These are phyloP conservation scores for Meiosimyza decipiens DNA, from an alignment of 2,888 invertebrate genomes.

Conservation along the genomic window DNA sequence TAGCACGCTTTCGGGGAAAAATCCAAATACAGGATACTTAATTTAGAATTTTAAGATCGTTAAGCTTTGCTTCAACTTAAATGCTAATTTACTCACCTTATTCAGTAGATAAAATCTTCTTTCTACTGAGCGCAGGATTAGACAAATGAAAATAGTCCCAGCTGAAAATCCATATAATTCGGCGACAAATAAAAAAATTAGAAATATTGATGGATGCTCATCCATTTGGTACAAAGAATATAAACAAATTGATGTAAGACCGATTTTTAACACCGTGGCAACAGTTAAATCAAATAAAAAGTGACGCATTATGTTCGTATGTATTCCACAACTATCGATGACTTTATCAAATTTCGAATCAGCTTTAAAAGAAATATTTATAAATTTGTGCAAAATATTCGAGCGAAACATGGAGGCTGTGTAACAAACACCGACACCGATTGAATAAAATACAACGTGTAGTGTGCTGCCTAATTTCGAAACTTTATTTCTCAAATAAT, in stretches of 20 bases:
- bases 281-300: constrained; percentile 27
- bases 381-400: constrained; percentile 36
- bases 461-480: constrained; percentile 41
- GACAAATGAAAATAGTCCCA: constrained; percentile 37
- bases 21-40: no score
- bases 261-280: constrained; percentile 21
- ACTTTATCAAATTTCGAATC: constrained; percentile 32
- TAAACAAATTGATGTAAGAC: constrained; percentile 31
- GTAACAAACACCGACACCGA: constrained; percentile 36
- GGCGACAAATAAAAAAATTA: constrained; percentile 38
- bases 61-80: not conserved
- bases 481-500: constrained; percentile 44
- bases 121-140: constrained; percentile 38
- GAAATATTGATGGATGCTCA: constrained; percentile 42
- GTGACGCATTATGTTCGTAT: constrained; percentile 37
- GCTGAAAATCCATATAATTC: constrained; percentile 42
- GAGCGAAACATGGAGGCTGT: constrained; percentile 34
- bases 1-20: no score
- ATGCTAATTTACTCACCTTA: constrained; percentile 40
- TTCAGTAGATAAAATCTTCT: constrained; percentile 39
- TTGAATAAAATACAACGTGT: constrained; percentile 34
- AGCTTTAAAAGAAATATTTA: constrained; percentile 35
- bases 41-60: no score
- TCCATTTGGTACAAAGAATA: constrained; percentile 40
- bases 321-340: constrained; percentile 27